These are phyloP conservation scores for Drosophila triauraria DNA, from an alignment of 1,140 invertebrate species.

Conservation along the genomic window DNA sequence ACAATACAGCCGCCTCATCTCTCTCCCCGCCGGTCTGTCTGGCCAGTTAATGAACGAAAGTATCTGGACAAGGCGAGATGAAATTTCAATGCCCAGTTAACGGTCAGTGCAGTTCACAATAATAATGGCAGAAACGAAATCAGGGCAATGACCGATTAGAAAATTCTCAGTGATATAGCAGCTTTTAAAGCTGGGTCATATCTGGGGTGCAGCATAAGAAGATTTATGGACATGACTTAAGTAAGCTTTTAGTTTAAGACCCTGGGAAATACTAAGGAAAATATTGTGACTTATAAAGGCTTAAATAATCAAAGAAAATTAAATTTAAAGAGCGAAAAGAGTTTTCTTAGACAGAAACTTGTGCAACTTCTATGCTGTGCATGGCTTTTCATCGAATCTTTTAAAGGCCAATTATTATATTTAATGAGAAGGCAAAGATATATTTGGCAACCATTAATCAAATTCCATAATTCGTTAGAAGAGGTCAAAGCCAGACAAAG, in stretches of 20 bases:
- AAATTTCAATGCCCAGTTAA: slow-evolving; percentile 20
- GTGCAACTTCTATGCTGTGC: no score
- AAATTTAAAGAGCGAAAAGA: not conserved
- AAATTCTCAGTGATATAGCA: slow-evolving; percentile 32
- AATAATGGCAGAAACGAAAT: slow-evolving; percentile 17
- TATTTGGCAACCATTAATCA: not conserved
- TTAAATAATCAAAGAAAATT: not conserved
- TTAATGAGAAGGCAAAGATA: not conserved
- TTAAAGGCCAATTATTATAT: not conserved
- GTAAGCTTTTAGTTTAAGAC: not conserved
- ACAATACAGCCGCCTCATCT: slow-evolving; percentile 6
- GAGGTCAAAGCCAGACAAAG: not conserved
- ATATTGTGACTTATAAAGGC: not conserved
- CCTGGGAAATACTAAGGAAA: not conserved
- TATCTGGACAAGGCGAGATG: slow-evolving; percentile 17
- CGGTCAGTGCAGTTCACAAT: slow-evolving; percentile 44
- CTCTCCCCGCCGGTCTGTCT: slow-evolving; percentile 10
- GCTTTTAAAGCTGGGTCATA: slow-evolving; percentile 1
- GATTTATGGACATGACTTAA: not conserved
- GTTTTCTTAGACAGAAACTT: not conserved
- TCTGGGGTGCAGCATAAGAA: not conserved
- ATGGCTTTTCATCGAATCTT: not conserved
- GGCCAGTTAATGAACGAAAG: slow-evolving; percentile 40
- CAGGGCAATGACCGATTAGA: slow-evolving; percentile 67
- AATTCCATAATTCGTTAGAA: not conserved